phyloP scores from a whole-genome alignment of 2,797 vertebrate species.

The Muscicapa striata region DNA sequence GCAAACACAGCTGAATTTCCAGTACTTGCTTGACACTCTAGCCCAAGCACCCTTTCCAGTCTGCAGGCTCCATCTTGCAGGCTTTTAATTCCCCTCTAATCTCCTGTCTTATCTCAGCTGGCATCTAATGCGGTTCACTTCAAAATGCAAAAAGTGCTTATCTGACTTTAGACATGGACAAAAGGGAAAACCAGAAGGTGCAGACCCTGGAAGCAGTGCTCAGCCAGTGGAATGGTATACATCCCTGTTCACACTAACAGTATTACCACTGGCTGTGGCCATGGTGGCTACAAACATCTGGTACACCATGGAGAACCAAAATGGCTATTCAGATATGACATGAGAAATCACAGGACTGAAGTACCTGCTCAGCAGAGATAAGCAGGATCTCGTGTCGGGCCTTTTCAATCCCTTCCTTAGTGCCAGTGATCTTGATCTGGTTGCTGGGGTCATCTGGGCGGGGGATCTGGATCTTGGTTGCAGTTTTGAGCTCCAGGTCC shows the following conservation, averaged over 20 bases:
- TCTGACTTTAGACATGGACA: neutral
- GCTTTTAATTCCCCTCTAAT: neutral
- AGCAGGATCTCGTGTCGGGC: slow-evolving; percentile 97
- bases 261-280: neutral
- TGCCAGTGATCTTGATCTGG: slow-evolving; percentile 99
- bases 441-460: slow-evolving; percentile 97
- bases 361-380: slow-evolving; percentile 98
- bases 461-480: slow-evolving; percentile 99
- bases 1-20: neutral
- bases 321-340: neutral
- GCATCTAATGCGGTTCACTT: neutral
- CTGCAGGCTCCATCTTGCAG: neutral
- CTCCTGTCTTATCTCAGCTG: neutral
- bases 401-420: slow-evolving; percentile 98
- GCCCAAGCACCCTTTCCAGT: neutral
- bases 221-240: neutral
- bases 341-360: neutral
- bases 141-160: neutral
- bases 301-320: neutral
- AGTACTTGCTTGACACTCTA: neutral
- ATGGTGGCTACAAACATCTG: neutral
- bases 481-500: slow-evolving; percentile 98
- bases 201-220: neutral
- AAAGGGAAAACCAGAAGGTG: neutral
- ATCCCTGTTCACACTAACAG: accelerated